Conservation (phyloP, 1,140 invertebrate genomes). For the Grapholita molesta region DNA sequence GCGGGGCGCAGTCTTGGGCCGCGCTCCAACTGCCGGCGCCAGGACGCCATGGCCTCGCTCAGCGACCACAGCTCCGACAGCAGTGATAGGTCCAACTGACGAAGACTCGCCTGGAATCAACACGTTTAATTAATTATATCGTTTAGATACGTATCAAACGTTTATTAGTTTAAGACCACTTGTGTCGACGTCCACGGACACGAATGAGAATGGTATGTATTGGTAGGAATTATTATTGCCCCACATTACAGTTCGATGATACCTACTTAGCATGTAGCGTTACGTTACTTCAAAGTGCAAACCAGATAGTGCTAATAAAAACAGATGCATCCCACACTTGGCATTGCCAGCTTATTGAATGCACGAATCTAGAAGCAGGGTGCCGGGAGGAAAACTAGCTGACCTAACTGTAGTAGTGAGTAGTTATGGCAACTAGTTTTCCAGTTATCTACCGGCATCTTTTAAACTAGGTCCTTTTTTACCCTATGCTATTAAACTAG, state of each 20-base stretch:
- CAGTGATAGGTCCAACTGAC: constrained; percentile 90
- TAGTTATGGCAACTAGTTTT: background rate
- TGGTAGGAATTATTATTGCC: too few species aligned
- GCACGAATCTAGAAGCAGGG: background rate
- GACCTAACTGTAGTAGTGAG: background rate
- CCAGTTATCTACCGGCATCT: background rate
- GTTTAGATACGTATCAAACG: background rate
- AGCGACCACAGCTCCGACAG: constrained; percentile 92
- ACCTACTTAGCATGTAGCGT: too few species aligned
- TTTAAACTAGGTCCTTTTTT: background rate
- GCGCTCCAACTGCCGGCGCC: constrained; percentile 79
- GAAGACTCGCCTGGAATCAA: constrained; percentile 85
- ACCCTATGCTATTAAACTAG: constrained; percentile 10
- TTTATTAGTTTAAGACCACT: too few species aligned
- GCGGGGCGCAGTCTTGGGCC: constrained; percentile 60
- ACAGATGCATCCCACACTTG: background rate
- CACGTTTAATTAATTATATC: constrained; percentile 19
- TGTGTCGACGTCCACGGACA: too few species aligned
- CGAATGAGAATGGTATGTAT: too few species aligned
- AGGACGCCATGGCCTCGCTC: constrained; percentile 93
- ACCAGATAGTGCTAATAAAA: background rate
- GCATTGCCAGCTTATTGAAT: background rate
- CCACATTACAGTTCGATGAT: too few species aligned
- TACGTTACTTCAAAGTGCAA: too few species aligned
- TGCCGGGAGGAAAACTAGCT: too few species aligned